Evolutionary conservation across 2,797 vertebrate species (phyloP).

Genomic region (Falco naumanni): DNA sequence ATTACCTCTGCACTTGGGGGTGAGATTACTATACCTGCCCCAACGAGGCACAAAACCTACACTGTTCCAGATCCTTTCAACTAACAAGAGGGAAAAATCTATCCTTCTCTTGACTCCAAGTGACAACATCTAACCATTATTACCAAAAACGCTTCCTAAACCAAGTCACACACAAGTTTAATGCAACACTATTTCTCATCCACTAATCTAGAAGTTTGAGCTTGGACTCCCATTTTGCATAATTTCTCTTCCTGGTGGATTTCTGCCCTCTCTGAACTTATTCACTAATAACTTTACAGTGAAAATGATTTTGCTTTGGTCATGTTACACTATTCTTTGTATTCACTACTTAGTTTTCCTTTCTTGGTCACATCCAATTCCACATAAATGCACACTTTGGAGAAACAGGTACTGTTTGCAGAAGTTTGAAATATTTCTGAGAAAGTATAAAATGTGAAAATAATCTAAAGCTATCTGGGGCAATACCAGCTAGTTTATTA

Average conservation of each 20-base stretch:
- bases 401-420: rapidly evolving
- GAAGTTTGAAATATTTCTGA: not conserved
- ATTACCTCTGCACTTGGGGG: not conserved
- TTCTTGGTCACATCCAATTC: not conserved
- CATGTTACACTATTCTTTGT: not conserved
- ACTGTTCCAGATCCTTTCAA: not conserved
- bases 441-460: not conserved
- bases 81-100: not conserved
- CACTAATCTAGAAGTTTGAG: not conserved
- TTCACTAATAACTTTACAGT: not conserved
- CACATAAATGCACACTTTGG: not conserved
- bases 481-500: not conserved
- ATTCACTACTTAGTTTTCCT: not conserved
- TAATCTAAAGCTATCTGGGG: not conserved
- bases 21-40: not conserved
- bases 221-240: not conserved
- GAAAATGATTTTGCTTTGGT: not conserved
- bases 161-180: not conserved
- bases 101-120: not conserved
- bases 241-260: not conserved
- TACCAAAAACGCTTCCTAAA: not conserved
- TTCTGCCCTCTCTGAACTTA: not conserved
- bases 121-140: not conserved
- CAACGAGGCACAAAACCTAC: not conserved
- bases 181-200: not conserved